Conservation (phyloP, 2,113 vertebrate genomes). For the Sapayoa aenigma region DNA sequence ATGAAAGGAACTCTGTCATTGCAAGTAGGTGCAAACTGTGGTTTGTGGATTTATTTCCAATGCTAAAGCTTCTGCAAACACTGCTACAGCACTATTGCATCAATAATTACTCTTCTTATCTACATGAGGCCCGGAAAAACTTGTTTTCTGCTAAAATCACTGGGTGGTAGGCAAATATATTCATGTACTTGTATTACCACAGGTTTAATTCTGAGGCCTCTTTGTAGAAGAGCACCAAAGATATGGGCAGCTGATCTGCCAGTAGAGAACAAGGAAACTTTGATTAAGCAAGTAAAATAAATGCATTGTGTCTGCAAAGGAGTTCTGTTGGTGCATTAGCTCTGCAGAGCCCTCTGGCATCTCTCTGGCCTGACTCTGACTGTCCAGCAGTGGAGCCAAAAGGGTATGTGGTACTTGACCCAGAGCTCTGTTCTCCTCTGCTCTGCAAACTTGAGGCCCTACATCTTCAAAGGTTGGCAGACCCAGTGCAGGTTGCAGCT, state of each 20-base stretch:
- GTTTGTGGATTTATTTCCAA: background rate
- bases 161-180: background rate
- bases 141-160: background rate
- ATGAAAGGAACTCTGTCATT: background rate
- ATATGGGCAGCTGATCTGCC: background rate
- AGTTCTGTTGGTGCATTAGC: background rate
- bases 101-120: background rate
- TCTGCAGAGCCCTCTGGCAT: background rate
- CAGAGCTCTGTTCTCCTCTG: background rate
- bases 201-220: background rate
- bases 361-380: background rate
- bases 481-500: background rate
- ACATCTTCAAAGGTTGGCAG: background rate
- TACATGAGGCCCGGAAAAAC: background rate
- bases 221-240: background rate
- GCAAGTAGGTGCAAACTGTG: background rate
- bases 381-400: background rate
- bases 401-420: rapidly evolving
- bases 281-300: background rate
- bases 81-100: rapidly evolving
- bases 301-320: background rate
- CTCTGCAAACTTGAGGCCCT: background rate
- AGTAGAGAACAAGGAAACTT: background rate
- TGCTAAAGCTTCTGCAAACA: background rate
- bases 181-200: background rate